Evolutionary conservation across 2,113 vertebrate genomes (phyloP).

Genomic region (Onychostoma macrolepis): DNA sequence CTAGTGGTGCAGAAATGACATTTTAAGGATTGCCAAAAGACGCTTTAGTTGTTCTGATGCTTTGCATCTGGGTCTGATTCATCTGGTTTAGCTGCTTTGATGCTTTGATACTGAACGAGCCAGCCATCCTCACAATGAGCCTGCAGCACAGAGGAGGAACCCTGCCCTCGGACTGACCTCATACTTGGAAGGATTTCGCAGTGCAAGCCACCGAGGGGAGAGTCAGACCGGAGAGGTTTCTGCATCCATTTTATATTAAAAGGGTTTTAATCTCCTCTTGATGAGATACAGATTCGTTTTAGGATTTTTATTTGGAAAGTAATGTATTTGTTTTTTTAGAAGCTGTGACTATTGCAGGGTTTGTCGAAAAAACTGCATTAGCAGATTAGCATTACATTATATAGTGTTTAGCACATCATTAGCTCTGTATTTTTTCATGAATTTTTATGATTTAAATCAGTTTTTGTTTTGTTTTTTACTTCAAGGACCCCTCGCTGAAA

Average conservation of each 20-base stretch:
- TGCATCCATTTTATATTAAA: constrained; percentile 7
- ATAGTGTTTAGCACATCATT: neutral
- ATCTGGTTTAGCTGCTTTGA: constrained; percentile 12
- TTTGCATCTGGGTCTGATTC: neutral
- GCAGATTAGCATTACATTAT: neutral
- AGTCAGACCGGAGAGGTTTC: neutral
- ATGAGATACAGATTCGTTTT: neutral
- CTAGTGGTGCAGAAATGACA: neutral
- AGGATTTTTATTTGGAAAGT: neutral
- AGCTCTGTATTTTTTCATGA: neutral
- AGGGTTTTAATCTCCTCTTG: neutral
- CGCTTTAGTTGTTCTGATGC: neutral
- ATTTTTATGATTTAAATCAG: neutral
- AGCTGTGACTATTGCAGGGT: neutral
- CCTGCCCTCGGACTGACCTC: constrained; percentile 9
- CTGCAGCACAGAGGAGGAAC: neutral
- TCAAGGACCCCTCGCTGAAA: neutral
- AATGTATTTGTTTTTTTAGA: neutral
- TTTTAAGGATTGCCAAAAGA: neutral
- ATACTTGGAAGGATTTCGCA: neutral
- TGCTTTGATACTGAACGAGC: neutral
- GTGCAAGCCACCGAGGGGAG: neutral
- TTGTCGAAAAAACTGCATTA: neutral
- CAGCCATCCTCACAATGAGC: constrained; percentile 1
- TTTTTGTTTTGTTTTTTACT: neutral